Base-by-base conservation (phyloP, 2,113 vertebrate genomes). In the Azemiops feae region DNA sequence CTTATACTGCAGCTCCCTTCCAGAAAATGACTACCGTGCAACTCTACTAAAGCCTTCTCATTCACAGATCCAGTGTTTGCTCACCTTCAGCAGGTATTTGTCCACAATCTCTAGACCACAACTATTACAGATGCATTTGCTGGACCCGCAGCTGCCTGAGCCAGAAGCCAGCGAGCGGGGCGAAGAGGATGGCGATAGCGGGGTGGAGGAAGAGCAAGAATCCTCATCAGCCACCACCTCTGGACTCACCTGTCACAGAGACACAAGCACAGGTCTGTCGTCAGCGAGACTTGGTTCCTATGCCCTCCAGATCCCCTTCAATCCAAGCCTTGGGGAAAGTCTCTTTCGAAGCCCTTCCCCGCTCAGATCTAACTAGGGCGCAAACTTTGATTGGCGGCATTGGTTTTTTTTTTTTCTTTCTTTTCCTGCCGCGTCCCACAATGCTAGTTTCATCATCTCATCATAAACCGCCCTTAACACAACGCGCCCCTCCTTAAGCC, bases 1-100 rank as follows among this genome's bases (percentile, higher is more conserved):
- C 18, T 81, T 22, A 52, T 52, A n/a, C 30, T 47, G 12, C 45
- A 53, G 45, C 11, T 30, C 30, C 50, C 30, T 88, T 50, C 30
- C 27, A 20, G 16, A 54, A 88, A 54, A 87, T 30, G 34, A n/a
- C 30, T 23, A 22, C 74, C 18, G 20, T 43, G 34, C 69, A 39
- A 39, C 18, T 87, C 53, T 54, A 2, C 53, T 11, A 9, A 55
- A 39, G 4, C 30, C 8, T 89, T 39, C 34, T 39, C 87, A 9
- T n/a, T 34, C 53, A 18, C 20, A 8, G 39, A 60, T 10, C 55
- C 55, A 11, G 52, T 5, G 1, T 6, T 47, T 0, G 30, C 96
- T 97, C 97, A 99, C 99, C 99, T 99, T 99, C 64, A 99, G 98
- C 94, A 99, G 98, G 97, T 99, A 99, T 96, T 99, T 99, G 96